A percentile compares a stretch with the other conserved stretches of the same genome.
These are phyloP conservation scores for Ceryle rudis DNA, from an alignment of 2,797 vertebrate species.

Conservation along the genomic window DNA sequence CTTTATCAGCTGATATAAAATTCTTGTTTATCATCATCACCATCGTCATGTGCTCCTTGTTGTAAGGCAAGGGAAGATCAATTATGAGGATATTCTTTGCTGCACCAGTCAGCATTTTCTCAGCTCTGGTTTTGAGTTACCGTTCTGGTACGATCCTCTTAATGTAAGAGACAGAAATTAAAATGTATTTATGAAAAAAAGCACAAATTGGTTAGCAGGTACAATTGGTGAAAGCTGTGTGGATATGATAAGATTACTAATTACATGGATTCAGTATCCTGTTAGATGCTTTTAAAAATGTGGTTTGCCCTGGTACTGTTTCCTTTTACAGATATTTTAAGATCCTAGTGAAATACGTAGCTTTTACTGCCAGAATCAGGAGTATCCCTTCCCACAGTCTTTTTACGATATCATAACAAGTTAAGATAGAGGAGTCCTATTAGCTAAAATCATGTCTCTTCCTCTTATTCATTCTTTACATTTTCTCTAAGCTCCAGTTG, in stretches of 20 bases:
- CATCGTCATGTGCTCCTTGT: background rate
- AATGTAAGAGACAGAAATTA: background rate
- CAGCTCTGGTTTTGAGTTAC: background rate
- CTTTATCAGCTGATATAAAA: background rate
- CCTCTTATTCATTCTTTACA: background rate
- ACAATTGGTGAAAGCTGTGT: background rate
- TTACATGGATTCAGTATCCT: background rate
- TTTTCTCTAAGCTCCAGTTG: constrained; percentile 37
- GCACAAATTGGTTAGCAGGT: background rate
- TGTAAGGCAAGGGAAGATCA: background rate
- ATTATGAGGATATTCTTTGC: background rate
- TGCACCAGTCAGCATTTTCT: background rate
- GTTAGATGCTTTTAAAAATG: background rate
- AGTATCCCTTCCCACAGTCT: background rate
- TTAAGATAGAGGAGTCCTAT: background rate
- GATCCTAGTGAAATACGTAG: background rate
- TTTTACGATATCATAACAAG: background rate
- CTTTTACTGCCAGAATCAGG: background rate
- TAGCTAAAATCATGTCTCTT: background rate
- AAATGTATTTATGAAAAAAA: background rate
- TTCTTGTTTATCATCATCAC: background rate
- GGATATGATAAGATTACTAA: background rate
- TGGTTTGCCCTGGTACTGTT: background rate
- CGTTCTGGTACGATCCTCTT: background rate
- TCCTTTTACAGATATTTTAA: constrained; percentile 1